Conservation (phyloP, 2,888 invertebrate genomes). For the Tuta absoluta region DNA sequence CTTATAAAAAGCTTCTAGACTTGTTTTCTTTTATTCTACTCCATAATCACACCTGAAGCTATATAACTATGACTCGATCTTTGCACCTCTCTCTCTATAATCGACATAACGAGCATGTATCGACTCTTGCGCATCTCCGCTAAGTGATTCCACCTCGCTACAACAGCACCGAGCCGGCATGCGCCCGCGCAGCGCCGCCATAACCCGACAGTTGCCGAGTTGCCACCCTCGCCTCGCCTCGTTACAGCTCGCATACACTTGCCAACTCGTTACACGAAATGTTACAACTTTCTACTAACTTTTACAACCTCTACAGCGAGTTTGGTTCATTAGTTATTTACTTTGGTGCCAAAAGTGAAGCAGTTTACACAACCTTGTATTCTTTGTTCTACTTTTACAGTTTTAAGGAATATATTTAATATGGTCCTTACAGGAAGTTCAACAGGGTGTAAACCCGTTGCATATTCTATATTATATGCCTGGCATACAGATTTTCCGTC, state of each 20-base stretch:
- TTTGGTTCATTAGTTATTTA: background rate
- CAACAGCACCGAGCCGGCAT: background rate
- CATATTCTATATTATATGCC: background rate
- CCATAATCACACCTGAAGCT: background rate
- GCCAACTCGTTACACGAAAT: background rate
- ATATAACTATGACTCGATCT: background rate
- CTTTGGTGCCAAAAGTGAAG: too few relatives aligned
- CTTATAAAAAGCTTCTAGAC: too few relatives aligned
- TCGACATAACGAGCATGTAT: background rate
- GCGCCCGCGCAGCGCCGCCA: background rate
- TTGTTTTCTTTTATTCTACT: too few relatives aligned
- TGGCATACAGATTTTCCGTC: background rate
- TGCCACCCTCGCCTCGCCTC: background rate
- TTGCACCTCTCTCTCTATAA: background rate
- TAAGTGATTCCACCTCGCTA: background rate
- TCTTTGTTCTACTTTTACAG: too few relatives aligned
- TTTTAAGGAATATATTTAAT: too few relatives aligned
- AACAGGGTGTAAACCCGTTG: background rate
- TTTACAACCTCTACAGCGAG: background rate
- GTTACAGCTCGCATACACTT: constrained; percentile 2
- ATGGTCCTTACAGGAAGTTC: too few relatives aligned
- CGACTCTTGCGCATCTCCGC: constrained; percentile 12
- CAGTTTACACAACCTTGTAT: too few relatives aligned
- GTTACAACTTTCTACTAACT: background rate
- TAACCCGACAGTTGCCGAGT: constrained; percentile 7